Percentiles rank a stretch among this genome's conserved stretches.
Conservation (phyloP, 92 coral and sea anemone genomes). For the Siderastrea radians region DNA sequence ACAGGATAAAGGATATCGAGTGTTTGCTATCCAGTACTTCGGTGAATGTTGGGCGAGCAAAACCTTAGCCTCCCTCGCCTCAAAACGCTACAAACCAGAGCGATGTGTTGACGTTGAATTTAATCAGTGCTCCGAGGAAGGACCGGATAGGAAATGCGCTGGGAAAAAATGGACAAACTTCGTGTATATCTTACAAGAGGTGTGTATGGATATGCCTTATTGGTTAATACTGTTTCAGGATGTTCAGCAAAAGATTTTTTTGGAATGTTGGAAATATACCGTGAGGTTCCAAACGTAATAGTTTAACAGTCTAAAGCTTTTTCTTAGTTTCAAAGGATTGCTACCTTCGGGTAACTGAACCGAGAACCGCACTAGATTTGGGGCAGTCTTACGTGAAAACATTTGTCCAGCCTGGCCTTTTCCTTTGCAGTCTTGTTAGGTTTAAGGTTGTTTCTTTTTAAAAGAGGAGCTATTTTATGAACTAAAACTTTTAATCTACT, state of each 20-base stretch:
- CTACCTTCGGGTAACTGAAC: too few relatives aligned
- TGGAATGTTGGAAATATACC: neutral
- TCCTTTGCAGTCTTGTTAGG: too few relatives aligned
- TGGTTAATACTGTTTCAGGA: neutral
- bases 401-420: too few relatives aligned
- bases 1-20: slow-evolving; percentile 32
- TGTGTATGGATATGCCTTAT: neutral
- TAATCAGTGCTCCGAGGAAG: neutral
- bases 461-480: too few relatives aligned
- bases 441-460: too few relatives aligned
- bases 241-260: neutral
- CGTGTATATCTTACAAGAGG: slow-evolving; percentile 9
- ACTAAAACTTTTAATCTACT: too few relatives aligned
- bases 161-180: slow-evolving; percentile 33
- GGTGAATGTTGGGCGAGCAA: slow-evolving; percentile 69
- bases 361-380: too few relatives aligned
- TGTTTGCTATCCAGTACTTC: slow-evolving; percentile 65
- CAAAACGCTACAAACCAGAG: neutral
- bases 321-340: too few relatives aligned
- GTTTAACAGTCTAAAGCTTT: too few relatives aligned
- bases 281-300: too few relatives aligned
- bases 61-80: neutral
- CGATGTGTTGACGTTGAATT: neutral
- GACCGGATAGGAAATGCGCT: slow-evolving; percentile 20
- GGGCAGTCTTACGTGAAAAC: too few relatives aligned